These are phyloP conservation scores for Dryocosmus kuriphilus DNA, from an alignment of 2,888 invertebrate species.

Conservation along the genomic window DNA sequence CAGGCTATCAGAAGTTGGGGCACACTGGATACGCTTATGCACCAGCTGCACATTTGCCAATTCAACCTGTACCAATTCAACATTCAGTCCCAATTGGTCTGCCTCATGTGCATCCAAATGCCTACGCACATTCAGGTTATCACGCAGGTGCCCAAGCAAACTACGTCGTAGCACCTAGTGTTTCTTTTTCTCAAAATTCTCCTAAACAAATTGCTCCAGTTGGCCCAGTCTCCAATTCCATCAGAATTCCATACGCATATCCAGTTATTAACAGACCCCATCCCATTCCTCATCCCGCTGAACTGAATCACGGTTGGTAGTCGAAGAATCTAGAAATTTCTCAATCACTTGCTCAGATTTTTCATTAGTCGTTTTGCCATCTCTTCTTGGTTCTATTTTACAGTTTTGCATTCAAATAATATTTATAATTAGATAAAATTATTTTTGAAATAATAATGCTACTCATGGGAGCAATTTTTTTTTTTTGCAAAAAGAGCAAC, in stretches of 20 bases:
- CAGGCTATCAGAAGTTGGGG: slow-evolving; percentile 10
- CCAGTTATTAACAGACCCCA: slow-evolving; percentile 15
- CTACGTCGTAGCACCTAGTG: slow-evolving; percentile 13
- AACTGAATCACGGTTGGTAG: neutral
- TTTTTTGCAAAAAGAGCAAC: too few species aligned
- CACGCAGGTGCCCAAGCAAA: neutral
- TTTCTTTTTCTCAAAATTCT: neutral
- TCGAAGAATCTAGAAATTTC: neutral
- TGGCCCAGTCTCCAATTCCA: neutral
- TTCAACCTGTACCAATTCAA: neutral
- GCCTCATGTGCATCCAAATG: neutral
- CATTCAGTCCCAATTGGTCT: neutral
- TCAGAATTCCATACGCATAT: slow-evolving; percentile 15
- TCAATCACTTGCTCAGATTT: neutral
- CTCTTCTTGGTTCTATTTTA: neutral
- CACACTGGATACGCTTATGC: slow-evolving; percentile 24
- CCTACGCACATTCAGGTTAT: neutral
- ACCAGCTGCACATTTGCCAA: slow-evolving; percentile 1
- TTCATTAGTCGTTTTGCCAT: neutral
- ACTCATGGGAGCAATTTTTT: too few species aligned
- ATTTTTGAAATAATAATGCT: too few species aligned
- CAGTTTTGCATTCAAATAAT: too few species aligned
- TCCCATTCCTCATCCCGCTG: neutral
- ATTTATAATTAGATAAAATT: too few species aligned
- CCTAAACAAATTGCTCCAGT: slow-evolving; percentile 10